phyloP scores from a whole-genome alignment of 2,113 vertebrate genomes.

The Dicaeum eximium region DNA sequence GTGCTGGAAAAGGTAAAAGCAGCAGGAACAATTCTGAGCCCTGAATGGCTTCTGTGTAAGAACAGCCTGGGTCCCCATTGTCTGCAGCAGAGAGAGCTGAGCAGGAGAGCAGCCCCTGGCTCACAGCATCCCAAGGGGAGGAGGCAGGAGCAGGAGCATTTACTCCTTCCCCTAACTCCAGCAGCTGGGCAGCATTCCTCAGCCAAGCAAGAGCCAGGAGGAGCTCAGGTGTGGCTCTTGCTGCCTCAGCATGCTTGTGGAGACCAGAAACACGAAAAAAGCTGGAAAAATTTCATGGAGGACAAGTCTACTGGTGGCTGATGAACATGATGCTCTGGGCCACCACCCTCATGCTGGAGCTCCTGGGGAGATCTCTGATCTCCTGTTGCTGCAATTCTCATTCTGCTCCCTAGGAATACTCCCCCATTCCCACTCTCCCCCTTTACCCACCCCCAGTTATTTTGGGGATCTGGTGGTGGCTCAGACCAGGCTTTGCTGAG shows the following conservation, averaged over 20 bases:
- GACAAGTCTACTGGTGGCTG: not conserved
- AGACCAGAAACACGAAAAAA: not conserved
- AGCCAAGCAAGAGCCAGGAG: not conserved
- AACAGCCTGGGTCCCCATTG: not conserved
- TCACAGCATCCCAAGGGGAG: not conserved
- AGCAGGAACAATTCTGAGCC: not conserved
- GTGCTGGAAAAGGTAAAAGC: constrained; percentile 11
- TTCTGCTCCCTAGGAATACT: not conserved
- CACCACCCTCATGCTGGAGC: rapidly evolving
- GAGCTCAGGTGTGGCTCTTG: not conserved
- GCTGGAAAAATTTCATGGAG: rapidly evolving
- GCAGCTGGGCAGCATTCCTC: not conserved
- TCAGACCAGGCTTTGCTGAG: not conserved
- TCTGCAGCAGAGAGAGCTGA: not conserved
- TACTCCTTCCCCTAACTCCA: not conserved
- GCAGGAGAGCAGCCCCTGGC: not conserved
- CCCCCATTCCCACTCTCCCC: not conserved
- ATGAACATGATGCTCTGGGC: not conserved
- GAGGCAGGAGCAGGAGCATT: not conserved
- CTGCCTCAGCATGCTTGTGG: not conserved
- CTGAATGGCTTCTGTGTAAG: not conserved
- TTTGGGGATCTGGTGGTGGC: not conserved
- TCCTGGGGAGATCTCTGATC: not conserved
- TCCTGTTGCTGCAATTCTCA: not conserved
- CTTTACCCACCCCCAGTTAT: not conserved